These are phyloP conservation scores for Circaetus cinerascens DNA, from an alignment of 2,113 vertebrate genomes.

Conservation along the genomic window DNA sequence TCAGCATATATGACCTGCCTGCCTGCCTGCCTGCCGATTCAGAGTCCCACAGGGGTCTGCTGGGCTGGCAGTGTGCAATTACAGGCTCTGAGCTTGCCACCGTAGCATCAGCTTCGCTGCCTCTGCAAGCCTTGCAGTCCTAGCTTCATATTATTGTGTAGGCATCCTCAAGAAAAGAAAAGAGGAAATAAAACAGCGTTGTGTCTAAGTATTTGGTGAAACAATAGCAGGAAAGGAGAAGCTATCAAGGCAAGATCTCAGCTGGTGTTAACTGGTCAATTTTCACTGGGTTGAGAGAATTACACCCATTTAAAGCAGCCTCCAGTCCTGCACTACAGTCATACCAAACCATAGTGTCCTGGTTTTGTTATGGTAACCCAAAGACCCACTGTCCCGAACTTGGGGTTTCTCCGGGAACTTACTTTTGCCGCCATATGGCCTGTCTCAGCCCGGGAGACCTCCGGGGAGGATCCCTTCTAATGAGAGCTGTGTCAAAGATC, in stretches of 20 bases:
- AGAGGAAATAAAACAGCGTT: background rate
- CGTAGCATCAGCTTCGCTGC: accelerated
- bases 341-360: background rate
- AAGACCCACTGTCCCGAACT: too few species aligned
- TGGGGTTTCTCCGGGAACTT: background rate
- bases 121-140: background rate
- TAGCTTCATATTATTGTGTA: background rate
- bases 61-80: background rate
- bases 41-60: background rate
- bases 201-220: background rate
- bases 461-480: background rate
- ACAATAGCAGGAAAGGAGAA: background rate
- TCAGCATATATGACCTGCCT: background rate
- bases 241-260: background rate
- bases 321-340: background rate
- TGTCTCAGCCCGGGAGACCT: conserved; percentile 1
- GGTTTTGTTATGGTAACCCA: background rate
- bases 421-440: conserved; percentile 14
- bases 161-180: background rate
- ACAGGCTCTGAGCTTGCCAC: background rate
- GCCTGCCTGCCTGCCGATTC: background rate
- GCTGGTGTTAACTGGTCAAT: background rate
- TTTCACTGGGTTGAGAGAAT: background rate
- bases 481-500: conserved; percentile 20
- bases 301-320: background rate